phyloP scores from a whole-genome alignment of 2,888 invertebrate species.

The Pyrrhia umbra region DNA sequence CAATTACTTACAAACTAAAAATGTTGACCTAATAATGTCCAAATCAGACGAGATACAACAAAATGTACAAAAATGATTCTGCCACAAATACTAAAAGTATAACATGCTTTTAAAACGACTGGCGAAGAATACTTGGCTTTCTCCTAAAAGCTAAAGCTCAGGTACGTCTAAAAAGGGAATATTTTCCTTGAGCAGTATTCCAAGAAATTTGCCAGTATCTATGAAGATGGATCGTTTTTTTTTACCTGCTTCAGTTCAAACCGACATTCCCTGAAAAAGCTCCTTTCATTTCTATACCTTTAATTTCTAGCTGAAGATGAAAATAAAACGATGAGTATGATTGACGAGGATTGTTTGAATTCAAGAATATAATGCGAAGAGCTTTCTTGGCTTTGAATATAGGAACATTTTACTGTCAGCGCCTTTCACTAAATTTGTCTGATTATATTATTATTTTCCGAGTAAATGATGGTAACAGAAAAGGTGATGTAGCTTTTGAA shows the following conservation, averaged over 20 bases:
- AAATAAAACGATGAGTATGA: constrained; percentile 33
- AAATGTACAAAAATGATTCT: constrained; percentile 4
- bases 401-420: constrained; percentile 9
- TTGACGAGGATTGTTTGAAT: constrained; percentile 31
- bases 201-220: constrained; percentile 9
- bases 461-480: not conserved
- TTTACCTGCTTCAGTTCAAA: constrained; percentile 10
- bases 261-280: constrained; percentile 17
- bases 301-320: constrained; percentile 7
- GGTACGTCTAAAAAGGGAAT: constrained; percentile 14
- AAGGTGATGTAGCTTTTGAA: not conserved
- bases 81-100: constrained; percentile 10
- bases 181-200: constrained; percentile 12
- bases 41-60: constrained; percentile 10
- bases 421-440: not conserved
- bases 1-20: constrained; percentile 9
- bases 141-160: constrained; percentile 4
- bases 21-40: constrained; percentile 26
- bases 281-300: constrained; percentile 34
- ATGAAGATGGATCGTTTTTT: constrained; percentile 22
- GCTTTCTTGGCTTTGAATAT: constrained; percentile 12
- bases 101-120: constrained; percentile 5
- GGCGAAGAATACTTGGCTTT: not conserved
- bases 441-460: not conserved
- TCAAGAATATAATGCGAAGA: constrained; percentile 17